phyloP scores from a whole-genome alignment of 2,113 vertebrate genomes.

The Emydocephalus ijimae region DNA sequence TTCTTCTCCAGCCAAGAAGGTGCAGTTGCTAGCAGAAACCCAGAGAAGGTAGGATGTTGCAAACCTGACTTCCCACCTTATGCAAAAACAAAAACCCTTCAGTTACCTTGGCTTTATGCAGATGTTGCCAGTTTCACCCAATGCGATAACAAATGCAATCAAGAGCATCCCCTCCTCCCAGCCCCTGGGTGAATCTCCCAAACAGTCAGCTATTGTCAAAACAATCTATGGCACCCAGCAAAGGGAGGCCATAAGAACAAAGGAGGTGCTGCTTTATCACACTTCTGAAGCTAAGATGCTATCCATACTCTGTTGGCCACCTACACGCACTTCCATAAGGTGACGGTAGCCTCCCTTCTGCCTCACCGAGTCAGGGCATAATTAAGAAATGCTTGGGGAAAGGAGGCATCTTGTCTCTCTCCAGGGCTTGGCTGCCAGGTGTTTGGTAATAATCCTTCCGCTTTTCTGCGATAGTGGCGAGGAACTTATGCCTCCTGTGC shows the following conservation, averaged over 20 bases:
- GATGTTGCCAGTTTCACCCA: not conserved
- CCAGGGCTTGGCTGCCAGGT: not conserved
- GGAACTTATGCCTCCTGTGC: not conserved
- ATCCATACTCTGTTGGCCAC: slow-evolving; percentile 19
- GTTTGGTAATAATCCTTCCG: slow-evolving; percentile 11
- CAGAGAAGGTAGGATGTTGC: not conserved
- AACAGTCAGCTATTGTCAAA: slow-evolving; percentile 26
- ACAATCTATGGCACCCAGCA: slow-evolving; percentile 8
- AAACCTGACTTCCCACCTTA: fast-evolving
- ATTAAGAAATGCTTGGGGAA: slow-evolving; percentile 45
- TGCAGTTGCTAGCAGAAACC: not conserved
- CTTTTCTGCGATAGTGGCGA: slow-evolving; percentile 10
- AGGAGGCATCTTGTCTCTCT: not conserved
- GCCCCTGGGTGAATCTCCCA: slow-evolving; percentile 36
- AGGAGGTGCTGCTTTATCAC: not conserved
- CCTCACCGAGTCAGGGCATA: slow-evolving; percentile 45
- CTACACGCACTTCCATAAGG: slow-evolving; percentile 29
- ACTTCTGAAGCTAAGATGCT: not conserved
- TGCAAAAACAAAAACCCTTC: not conserved
- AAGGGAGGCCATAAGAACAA: not conserved
- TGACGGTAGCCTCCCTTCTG: slow-evolving; percentile 34
- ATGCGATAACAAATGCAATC: not conserved
- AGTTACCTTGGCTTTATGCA: not conserved
- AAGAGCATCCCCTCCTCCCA: slow-evolving; percentile 5
- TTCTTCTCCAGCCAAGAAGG: not conserved